Evolutionary conservation across 2,888 invertebrate genomes (phyloP).

Genomic region (Vannuccia rotundouncinata): DNA sequence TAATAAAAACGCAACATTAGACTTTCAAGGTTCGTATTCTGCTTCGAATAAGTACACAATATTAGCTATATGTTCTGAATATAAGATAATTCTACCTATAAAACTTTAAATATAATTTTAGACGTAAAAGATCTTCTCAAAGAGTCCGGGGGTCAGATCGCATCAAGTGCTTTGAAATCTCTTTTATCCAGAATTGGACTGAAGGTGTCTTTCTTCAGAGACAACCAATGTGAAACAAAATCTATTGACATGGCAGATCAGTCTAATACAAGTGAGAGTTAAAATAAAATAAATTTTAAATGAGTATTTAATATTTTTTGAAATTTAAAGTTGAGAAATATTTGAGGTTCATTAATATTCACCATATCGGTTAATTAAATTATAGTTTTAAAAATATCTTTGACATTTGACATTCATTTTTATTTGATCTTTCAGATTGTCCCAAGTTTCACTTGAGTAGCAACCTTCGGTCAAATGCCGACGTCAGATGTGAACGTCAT

Average conservation of each 20-base stretch:
- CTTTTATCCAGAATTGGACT: neutral
- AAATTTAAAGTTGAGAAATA: no score
- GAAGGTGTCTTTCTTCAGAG: neutral
- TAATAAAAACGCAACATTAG: conserved; percentile 34
- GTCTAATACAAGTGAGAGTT: conserved; percentile 3
- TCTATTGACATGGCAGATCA: neutral
- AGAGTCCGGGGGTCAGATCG: neutral
- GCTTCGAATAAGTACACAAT: no score
- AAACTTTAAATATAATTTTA: no score
- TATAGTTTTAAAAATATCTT: no score
- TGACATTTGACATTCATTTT: neutral
- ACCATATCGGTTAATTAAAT: no score
- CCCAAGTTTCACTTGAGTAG: conserved; percentile 11
- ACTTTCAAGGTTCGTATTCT: conserved; percentile 24
- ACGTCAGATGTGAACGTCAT: conserved; percentile 42
- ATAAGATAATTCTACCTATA: no score
- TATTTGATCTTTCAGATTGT: conserved; percentile 28
- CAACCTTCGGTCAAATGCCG: neutral
- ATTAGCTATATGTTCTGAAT: no score
- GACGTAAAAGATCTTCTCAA: neutral
- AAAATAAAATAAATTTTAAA: neutral
- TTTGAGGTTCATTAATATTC: no score
- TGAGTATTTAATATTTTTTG: neutral
- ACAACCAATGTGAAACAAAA: neutral
- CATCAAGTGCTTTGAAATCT: neutral